Evolutionary conservation across 2,888 invertebrate genomes (phyloP).

Genomic region (Steinernema hermaphroditum): DNA sequence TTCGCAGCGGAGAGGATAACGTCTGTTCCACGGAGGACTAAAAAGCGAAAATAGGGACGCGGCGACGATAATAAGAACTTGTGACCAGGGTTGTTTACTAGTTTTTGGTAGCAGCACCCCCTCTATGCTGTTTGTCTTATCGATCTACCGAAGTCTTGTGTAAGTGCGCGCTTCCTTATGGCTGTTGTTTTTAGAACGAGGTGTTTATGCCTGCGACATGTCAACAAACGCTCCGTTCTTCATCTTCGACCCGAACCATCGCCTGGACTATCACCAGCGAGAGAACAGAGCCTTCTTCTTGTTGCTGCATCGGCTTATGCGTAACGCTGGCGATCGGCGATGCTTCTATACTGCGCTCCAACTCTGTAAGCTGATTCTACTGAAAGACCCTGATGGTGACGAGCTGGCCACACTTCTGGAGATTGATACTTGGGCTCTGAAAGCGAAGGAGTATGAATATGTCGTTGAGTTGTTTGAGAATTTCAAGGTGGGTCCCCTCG

Average conservation of each 20-base stretch:
- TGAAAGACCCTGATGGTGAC: constrained; percentile 77
- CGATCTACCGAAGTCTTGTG: background rate
- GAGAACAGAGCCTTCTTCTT: constrained; percentile 82
- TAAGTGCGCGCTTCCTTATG: constrained; percentile 2
- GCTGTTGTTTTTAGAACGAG: constrained; percentile 72
- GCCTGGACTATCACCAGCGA: constrained; percentile 77
- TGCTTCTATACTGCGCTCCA: constrained; percentile 77
- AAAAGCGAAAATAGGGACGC: constrained; percentile 20
- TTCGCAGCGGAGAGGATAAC: background rate
- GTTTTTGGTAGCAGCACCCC: background rate
- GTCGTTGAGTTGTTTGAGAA: constrained; percentile 71
- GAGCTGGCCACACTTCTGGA: constrained; percentile 78
- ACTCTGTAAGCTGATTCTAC: constrained; percentile 80
- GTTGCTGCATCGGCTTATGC: constrained; percentile 79
- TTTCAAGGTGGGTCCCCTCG: constrained; percentile 66
- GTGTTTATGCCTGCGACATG: constrained; percentile 78
- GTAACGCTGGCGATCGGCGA: constrained; percentile 78
- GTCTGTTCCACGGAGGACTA: background rate
- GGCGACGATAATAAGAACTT: constrained; percentile 25
- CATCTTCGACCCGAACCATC: constrained; percentile 69
- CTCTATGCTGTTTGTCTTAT: constrained; percentile 6
- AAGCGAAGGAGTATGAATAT: constrained; percentile 77
- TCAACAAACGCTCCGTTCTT: constrained; percentile 14
- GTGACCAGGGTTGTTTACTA: constrained; percentile 31
- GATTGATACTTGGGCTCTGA: constrained; percentile 81